Conservation (phyloP, 2,888 invertebrate species). For the Endomychus coccineus region DNA sequence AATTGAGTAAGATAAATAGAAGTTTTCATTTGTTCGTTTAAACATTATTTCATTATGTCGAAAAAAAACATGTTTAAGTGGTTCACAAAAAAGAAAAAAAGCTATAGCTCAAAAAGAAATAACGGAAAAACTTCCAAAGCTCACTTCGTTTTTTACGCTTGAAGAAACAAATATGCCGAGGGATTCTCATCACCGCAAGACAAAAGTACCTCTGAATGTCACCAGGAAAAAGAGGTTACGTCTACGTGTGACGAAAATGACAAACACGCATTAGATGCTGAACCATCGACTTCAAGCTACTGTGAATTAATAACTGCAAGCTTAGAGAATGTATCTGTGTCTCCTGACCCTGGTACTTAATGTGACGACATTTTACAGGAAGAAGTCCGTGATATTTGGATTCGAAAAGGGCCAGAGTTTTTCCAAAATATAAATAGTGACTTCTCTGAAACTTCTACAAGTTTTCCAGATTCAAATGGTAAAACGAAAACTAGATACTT, state of each 20-base stretch:
- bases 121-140: slow-evolving; percentile 11
- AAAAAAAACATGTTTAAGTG: no score
- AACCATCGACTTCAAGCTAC: not conserved
- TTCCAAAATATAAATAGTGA: slow-evolving; percentile 20
- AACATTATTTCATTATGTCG: no score
- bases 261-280: no score
- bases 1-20: no score
- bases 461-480: no score
- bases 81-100: no score
- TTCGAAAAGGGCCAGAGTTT: slow-evolving; percentile 19
- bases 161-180: slow-evolving; percentile 8
- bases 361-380: slow-evolving; percentile 17
- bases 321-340: slow-evolving; percentile 6
- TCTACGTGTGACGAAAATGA: slow-evolving; percentile 5
- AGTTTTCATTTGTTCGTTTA: no score
- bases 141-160: slow-evolving; percentile 13
- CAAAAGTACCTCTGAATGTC: slow-evolving; percentile 9
- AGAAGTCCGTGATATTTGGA: slow-evolving; percentile 19
- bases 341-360: no score
- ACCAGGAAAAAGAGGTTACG: slow-evolving; percentile 7
- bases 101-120: no score
- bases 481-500: no score
- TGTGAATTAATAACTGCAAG: slow-evolving; percentile 1
- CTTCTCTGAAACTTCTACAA: no score
- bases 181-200: slow-evolving; percentile 10